Conservation (phyloP, 2,113 vertebrate species). For the Herpailurus yagouaroundi region DNA sequence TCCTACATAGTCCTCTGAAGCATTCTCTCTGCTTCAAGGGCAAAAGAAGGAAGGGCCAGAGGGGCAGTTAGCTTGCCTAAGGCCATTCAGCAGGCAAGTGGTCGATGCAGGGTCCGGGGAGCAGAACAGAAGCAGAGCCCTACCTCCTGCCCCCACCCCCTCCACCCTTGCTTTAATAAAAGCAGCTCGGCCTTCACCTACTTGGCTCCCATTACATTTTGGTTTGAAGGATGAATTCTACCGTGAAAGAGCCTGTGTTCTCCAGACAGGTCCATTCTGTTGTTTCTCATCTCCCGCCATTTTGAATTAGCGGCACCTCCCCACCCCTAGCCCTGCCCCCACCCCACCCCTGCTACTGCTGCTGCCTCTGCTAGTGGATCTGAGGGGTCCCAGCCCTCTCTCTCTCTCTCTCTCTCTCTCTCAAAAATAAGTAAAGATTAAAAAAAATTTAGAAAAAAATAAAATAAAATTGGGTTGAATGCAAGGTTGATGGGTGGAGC, state of each 20-base stretch:
- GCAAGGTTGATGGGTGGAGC: not conserved
- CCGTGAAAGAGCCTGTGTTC: not conserved
- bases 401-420: no score
- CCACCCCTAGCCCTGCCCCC: no score
- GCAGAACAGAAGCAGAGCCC: not conserved
- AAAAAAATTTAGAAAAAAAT: no score
- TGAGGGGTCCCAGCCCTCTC: not conserved
- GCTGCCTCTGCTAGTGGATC: not conserved
- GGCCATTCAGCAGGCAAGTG: not conserved
- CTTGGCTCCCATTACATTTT: not conserved
- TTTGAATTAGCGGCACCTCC: not conserved
- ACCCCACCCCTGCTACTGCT: not conserved
- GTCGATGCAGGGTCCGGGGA: not conserved
- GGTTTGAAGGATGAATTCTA: not conserved
- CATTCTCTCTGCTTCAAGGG: not conserved
- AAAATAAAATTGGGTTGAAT: not conserved
- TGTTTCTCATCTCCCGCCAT: not conserved
- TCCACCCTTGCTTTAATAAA: not conserved
- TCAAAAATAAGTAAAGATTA: no score
- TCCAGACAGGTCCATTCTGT: not conserved
- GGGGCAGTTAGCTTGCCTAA: not conserved
- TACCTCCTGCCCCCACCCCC: no score
- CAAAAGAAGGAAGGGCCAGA: not conserved
- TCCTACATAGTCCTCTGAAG: not conserved
- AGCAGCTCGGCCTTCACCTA: not conserved